Percentiles rank a stretch among this genome's conserved stretches.
phyloP scores from a whole-genome alignment of 2,113 vertebrate genomes.

The Chaetorhynchus papuensis region DNA sequence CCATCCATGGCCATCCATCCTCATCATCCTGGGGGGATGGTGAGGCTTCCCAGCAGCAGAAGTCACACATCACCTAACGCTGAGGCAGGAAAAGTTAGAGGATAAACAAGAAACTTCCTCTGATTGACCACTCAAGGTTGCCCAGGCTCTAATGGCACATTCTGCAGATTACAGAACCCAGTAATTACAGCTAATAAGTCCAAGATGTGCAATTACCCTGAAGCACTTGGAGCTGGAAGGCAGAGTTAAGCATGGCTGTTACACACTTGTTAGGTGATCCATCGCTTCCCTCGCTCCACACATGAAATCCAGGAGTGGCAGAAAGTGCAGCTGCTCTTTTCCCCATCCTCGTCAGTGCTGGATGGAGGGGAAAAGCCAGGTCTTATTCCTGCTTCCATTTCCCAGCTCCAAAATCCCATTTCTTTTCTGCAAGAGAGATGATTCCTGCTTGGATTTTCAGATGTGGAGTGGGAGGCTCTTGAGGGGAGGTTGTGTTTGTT shows the following conservation, averaged over 20 bases:
- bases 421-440: neutral
- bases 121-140: neutral
- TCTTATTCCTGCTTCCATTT: neutral
- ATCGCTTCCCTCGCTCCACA: fast-evolving
- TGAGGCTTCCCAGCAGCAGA: neutral
- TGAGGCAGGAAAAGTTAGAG: neutral
- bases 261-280: neutral
- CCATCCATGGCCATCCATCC: too few species aligned
- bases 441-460: neutral
- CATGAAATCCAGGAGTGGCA: neutral
- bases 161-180: neutral
- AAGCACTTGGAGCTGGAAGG: neutral
- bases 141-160: neutral
- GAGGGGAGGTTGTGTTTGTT: neutral
- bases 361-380: neutral
- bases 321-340: neutral
- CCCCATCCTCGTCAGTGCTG: fast-evolving
- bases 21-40: neutral
- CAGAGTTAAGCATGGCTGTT: neutral
- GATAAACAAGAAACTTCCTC: neutral
- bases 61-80: neutral
- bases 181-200: slow-evolving; percentile 50
- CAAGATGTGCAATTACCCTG: slow-evolving; percentile 23
- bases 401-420: neutral
- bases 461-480: neutral